phyloP scores from a whole-genome alignment of 2,113 vertebrate species.

The Polypterus senegalus region DNA sequence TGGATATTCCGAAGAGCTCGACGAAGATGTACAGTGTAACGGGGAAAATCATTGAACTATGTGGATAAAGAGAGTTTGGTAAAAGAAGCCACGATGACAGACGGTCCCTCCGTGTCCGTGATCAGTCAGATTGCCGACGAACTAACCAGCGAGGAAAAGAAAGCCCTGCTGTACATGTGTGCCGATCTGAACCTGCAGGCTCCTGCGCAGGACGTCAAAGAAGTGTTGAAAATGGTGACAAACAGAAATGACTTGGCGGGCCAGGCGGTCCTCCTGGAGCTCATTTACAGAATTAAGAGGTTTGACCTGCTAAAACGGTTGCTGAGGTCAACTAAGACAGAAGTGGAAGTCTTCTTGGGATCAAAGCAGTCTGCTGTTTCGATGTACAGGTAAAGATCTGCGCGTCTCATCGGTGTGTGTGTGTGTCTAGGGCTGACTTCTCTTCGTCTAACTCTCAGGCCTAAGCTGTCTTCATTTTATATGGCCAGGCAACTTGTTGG shows the following conservation, averaged over 20 bases:
- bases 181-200: conserved; percentile 13
- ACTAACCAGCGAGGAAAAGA: conserved; percentile 33
- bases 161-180: conserved; percentile 34
- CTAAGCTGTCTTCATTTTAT: too few species aligned
- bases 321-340: conserved; percentile 36
- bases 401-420: too few species aligned
- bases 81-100: conserved; percentile 3
- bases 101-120: not conserved
- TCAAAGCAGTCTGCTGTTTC: conserved; percentile 36
- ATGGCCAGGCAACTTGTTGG: too few species aligned
- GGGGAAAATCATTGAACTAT: too few species aligned
- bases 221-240: conserved; percentile 21
- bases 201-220: conserved; percentile 14
- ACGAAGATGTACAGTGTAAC: too few species aligned
- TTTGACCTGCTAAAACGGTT: conserved; percentile 67
- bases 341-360: conserved; percentile 42
- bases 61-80: too few species aligned
- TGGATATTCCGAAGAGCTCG: too few species aligned
- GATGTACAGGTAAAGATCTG: conserved; percentile 61
- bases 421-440: too few species aligned
- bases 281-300: conserved; percentile 58
- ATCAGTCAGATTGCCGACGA: conserved; percentile 31
- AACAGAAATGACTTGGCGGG: not conserved
- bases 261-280: conserved; percentile 40
- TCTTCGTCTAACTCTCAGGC: too few species aligned